Percentiles rank a stretch among this genome's conserved stretches.
Conservation (phyloP, 1,140 invertebrate species). For the Rhynchophorus ferrugineus region DNA sequence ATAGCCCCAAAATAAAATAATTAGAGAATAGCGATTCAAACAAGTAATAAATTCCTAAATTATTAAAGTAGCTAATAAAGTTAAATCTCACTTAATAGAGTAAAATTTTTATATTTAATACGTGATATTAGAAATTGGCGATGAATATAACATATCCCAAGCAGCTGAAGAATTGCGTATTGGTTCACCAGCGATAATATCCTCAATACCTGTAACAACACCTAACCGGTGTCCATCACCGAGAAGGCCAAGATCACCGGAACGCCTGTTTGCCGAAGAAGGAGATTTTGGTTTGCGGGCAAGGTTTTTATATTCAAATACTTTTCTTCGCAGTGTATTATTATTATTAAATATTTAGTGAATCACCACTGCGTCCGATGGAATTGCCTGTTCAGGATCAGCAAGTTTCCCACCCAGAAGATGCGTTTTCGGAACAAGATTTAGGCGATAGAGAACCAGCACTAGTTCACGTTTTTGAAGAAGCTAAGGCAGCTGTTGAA, state of each 20-base stretch:
- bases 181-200: conserved; percentile 11
- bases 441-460: not conserved
- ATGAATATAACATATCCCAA: not conserved
- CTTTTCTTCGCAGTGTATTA: not conserved
- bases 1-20: too few relatives aligned
- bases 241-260: conserved; percentile 11
- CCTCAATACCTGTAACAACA: conserved; percentile 24
- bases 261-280: conserved; percentile 11
- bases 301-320: conserved; percentile 7
- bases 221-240: conserved; percentile 16
- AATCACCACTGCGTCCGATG: not conserved
- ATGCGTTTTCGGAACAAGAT: not conserved
- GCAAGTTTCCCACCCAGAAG: not conserved
- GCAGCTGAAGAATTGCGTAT: not conserved
- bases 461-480: not conserved
- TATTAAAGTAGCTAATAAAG: too few relatives aligned
- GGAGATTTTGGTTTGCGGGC: conserved; percentile 8
- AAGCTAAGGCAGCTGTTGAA: not conserved
- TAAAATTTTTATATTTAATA: too few relatives aligned
- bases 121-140: not conserved
- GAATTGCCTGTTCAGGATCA: not conserved
- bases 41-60: too few relatives aligned
- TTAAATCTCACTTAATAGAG: too few relatives aligned
- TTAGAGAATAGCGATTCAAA: too few relatives aligned
- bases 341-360: not conserved